A percentile compares a stretch with the other conserved stretches of the same genome.
Evolutionary conservation across 2,113 vertebrate species (phyloP).

Genomic region (Delphinus delphis): DNA sequence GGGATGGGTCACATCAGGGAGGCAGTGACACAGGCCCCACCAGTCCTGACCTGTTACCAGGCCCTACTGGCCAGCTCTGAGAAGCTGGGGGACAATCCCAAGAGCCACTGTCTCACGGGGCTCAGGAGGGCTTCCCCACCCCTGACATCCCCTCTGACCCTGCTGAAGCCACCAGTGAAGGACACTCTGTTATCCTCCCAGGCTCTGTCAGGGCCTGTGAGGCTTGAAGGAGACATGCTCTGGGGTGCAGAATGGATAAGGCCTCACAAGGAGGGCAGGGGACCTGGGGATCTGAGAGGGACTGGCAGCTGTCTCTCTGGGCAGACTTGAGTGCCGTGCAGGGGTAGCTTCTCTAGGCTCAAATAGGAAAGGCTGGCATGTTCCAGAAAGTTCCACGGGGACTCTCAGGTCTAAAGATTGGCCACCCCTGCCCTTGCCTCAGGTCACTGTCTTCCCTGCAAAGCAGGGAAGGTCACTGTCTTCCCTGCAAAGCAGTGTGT

Average conservation of each 20-base stretch:
- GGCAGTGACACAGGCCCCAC: background rate
- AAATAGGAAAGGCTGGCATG: background rate
- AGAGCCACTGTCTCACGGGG: background rate
- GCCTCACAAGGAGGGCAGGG: background rate
- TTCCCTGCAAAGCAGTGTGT: background rate
- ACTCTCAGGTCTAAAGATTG: background rate
- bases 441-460: background rate
- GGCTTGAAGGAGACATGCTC: background rate
- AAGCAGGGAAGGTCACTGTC: background rate
- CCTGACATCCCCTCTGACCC: background rate
- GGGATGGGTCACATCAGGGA: background rate
- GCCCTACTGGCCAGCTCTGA: background rate
- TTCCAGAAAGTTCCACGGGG: background rate
- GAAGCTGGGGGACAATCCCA: background rate
- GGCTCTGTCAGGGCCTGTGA: background rate
- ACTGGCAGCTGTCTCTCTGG: background rate
- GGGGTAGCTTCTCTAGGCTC: background rate
- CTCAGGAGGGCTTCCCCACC: background rate
- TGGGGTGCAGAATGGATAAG: background rate
- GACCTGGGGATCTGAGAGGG: background rate
- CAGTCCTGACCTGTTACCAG: background rate
- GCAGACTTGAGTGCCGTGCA: background rate
- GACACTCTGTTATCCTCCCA: background rate
- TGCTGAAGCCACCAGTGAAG: background rate
- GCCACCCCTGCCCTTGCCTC: accelerated